Conservation (phyloP, 2,888 invertebrate genomes). For the Tenodera sinensis region DNA sequence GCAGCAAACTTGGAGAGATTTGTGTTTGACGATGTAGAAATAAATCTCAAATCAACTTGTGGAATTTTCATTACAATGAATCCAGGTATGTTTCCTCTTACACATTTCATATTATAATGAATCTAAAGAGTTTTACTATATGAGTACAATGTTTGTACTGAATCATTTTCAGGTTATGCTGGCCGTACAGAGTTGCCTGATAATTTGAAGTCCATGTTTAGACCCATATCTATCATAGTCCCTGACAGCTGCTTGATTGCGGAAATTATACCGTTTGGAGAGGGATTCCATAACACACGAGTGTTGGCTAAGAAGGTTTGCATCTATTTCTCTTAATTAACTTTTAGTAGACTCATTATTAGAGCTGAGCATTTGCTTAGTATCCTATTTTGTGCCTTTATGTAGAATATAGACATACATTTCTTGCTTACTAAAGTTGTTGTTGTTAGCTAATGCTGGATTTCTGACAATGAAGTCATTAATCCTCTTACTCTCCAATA, state of each 20-base stretch:
- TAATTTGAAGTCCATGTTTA: conserved; percentile 88
- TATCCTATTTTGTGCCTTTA: no score
- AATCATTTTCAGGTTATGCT: conserved; percentile 52
- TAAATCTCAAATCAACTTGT: conserved; percentile 68
- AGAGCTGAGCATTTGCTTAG: no score
- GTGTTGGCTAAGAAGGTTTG: conserved; percentile 71
- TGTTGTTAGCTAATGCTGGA: no score
- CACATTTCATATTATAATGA: no score
- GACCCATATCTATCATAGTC: conserved; percentile 91
- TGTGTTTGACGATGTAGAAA: conserved; percentile 73
- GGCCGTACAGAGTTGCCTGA: conserved; percentile 86
- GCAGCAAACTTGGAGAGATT: conserved; percentile 63
- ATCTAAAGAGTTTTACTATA: no score
- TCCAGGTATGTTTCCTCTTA: conserved; percentile 55
- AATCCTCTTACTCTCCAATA: no score
- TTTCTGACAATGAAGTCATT: no score
- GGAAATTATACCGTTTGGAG: conserved; percentile 83
- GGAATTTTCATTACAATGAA: conserved; percentile 93
- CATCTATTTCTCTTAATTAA: no score
- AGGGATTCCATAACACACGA: conserved; percentile 78
- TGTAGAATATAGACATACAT: no score
- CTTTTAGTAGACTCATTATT: no score
- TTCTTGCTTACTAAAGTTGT: no score
- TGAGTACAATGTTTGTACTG: neutral
- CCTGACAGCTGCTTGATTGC: conserved; percentile 85